Evolutionary conservation across 35 echinoderm and acorn worm species (phyloP), one percentile per base, ranked within the genome.

Genomic region (Hemicentrotus pulcherrimus): DNA sequence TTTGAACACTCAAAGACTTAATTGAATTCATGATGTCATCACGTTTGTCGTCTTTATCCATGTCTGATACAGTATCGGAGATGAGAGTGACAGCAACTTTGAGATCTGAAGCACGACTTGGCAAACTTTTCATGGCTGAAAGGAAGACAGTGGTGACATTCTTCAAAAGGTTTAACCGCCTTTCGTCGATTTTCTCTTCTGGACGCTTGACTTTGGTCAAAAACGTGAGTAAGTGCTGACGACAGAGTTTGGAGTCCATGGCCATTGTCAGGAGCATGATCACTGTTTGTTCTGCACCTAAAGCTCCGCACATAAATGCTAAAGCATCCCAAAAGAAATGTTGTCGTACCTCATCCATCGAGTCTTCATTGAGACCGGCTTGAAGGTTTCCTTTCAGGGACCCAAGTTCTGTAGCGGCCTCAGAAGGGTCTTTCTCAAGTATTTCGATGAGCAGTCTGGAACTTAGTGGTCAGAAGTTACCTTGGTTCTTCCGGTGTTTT

Each of bases 31-130:
- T 45, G 28, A 96, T 31, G 30, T 93, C 65, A 33, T 46, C 65
- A 5, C 28, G 46, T 47, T 16, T 48, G 48, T 85, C 46, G 5
- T 92, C 32, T 48, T 55, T 32, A 24, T 95, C 88, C 32, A 86
- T 47, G 30, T 33, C 31, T 18, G 11, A 45, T 14, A 96, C 94
- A 11, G 61, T 52, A 32, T 59, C 60, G 16, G 48, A 94, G 11
- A 98, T 47, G 31, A 98, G 86, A n/a, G 93, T 78, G 22, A 96
- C 32, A 2, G 61, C 28, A 11, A 94, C 94, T 32, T 89, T 86
- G 14, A 98, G 50, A 35, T 96, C 91, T 32, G 85, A 59, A 12
- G 92, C 85, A 24, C 50, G 46, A 41, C 92, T 95, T 30, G 94
- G 96, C 18, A 95, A 50, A 86, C 88, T 60, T 32, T 94, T 85